Evolutionary conservation across 2,797 vertebrate genomes (phyloP).

Genomic region (Macroramphosus scolopax): DNA sequence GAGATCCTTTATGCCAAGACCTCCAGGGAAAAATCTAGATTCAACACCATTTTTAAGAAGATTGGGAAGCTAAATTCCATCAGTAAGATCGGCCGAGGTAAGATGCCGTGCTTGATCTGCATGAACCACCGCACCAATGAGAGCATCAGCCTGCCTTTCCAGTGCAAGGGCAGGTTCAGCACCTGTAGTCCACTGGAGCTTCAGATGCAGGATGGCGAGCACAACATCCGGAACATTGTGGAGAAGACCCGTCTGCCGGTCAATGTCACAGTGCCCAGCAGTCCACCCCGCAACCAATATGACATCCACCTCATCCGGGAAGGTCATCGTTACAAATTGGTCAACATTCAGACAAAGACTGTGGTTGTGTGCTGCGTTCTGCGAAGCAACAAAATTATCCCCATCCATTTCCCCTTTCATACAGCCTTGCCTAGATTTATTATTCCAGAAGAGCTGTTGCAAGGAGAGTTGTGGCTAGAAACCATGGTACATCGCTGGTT

Average conservation of each 20-base stretch:
- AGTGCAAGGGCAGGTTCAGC: constrained; percentile 96
- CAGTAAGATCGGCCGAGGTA: constrained; percentile 90
- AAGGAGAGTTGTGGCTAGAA: constrained; percentile 90
- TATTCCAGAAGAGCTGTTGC: constrained; percentile 89
- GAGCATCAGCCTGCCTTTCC: constrained; percentile 97
- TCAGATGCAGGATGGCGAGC: constrained; percentile 98
- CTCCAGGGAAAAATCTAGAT: constrained; percentile 91
- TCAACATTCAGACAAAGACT: constrained; percentile 98
- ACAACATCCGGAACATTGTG: constrained; percentile 96
- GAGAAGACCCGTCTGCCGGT: constrained; percentile 96
- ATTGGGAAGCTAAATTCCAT: constrained; percentile 97
- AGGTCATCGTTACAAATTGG: constrained; percentile 96
- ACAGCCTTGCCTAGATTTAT: constrained; percentile 86
- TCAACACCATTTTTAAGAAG: constrained; percentile 98
- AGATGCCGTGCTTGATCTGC: constrained; percentile 99
- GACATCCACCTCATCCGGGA: constrained; percentile 96
- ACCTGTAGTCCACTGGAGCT: constrained; percentile 95
- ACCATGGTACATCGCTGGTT: constrained; percentile 94
- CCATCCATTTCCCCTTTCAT: constrained; percentile 92
- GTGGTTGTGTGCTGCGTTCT: constrained; percentile 94
- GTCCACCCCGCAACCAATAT: constrained; percentile 92
- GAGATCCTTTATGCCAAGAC: constrained; percentile 98
- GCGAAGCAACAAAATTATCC: constrained; percentile 89
- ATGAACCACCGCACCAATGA: constrained; percentile 99
- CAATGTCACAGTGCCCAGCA: constrained; percentile 90